Percentiles rank a stretch among this genome's conserved stretches.
phyloP scores from a whole-genome alignment of 2,888 invertebrate species.

The Unio delphinus region DNA sequence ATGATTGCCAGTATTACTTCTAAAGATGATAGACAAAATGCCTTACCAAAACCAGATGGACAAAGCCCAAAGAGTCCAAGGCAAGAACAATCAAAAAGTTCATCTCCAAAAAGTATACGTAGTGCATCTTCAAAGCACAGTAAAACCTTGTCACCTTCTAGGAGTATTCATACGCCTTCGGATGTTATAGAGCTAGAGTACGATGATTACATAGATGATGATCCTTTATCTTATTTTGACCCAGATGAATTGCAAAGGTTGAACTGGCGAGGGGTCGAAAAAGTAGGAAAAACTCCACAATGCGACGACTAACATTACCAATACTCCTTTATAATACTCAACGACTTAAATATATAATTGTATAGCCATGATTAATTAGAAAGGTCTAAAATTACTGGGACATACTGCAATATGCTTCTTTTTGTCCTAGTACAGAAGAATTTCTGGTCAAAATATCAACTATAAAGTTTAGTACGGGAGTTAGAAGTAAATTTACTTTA shows the following conservation, averaged over 20 bases:
- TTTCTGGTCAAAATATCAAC: too few species aligned
- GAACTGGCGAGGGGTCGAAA: conserved; percentile 60
- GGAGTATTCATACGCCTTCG: conserved; percentile 58
- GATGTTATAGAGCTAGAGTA: conserved; percentile 60
- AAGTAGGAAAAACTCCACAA: conserved; percentile 38
- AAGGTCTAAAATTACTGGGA: too few species aligned
- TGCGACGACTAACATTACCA: too few species aligned
- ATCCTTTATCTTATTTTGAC: conserved; percentile 64
- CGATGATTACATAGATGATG: conserved; percentile 64
- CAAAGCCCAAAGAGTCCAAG: conserved; percentile 60
- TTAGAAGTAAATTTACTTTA: too few species aligned
- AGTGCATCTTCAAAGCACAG: conserved; percentile 36
- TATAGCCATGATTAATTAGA: too few species aligned
- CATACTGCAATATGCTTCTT: too few species aligned
- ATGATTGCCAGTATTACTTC: conserved; percentile 28
- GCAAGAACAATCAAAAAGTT: conserved; percentile 41
- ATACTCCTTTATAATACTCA: too few species aligned
- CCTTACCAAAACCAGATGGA: conserved; percentile 62
- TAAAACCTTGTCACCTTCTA: conserved; percentile 55
- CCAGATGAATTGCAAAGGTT: conserved; percentile 56
- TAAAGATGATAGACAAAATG: conserved; percentile 50
- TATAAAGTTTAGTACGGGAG: too few species aligned
- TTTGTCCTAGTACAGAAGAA: too few species aligned
- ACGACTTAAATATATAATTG: too few species aligned
- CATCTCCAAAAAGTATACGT: conserved; percentile 48